These are phyloP conservation scores for Melanotaenia pygmaea DNA, from an alignment of 2,797 vertebrate genomes.

Conservation along the genomic window DNA sequence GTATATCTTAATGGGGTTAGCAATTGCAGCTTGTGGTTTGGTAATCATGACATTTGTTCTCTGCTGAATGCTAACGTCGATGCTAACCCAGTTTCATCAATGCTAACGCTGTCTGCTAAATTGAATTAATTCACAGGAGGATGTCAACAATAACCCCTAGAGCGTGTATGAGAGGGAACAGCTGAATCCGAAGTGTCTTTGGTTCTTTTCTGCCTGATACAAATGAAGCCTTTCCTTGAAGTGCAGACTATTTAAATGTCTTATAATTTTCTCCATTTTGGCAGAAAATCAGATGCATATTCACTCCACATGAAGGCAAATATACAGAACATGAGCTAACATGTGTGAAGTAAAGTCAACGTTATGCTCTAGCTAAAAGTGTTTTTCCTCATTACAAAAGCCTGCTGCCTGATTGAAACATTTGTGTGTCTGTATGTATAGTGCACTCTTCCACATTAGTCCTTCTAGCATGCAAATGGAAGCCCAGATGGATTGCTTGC, in stretches of 20 bases:
- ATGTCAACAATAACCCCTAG: constrained; percentile 74
- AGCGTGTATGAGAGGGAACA: constrained; percentile 69
- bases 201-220: constrained; percentile 57
- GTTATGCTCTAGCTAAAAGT: constrained; percentile 55
- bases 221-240: constrained; percentile 45
- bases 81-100: constrained; percentile 76
- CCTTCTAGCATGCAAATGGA: constrained; percentile 21
- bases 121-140: constrained; percentile 80
- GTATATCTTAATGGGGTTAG: constrained; percentile 64
- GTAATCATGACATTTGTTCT: constrained; percentile 85
- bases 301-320: constrained; percentile 39
- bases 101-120: constrained; percentile 72
- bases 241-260: constrained; percentile 43
- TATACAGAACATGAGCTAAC: constrained; percentile 16
- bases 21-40: constrained; percentile 63
- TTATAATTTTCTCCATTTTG: constrained; percentile 54
- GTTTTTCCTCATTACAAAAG: constrained; percentile 53
- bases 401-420: constrained; percentile 52
- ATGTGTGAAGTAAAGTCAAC: constrained; percentile 43
- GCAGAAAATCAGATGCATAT: constrained; percentile 61
- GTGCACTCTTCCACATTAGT: constrained; percentile 15
- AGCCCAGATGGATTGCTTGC: constrained; percentile 56
- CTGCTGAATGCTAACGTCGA: constrained; percentile 76
- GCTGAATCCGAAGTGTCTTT: constrained; percentile 68
- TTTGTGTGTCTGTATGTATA: constrained; percentile 22